Conservation (phyloP, 92 coral and sea anemone species). For the Montipora capitata region DNA sequence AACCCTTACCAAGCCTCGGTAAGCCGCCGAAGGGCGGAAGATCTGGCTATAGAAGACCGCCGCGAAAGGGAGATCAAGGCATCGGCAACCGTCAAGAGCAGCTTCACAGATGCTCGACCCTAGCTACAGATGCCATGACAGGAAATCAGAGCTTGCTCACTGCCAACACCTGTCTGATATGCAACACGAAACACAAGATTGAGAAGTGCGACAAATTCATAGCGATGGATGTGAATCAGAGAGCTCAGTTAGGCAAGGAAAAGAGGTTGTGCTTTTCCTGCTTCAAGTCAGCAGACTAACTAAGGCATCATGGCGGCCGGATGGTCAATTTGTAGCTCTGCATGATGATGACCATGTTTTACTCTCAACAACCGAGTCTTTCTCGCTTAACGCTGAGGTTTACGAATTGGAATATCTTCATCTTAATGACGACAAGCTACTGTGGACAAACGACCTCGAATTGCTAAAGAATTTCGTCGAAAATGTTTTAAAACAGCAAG, state of each 20-base stretch:
- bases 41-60: background rate
- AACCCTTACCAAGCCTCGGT: conserved; percentile 6
- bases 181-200: conserved; percentile 51
- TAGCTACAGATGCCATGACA: conserved; percentile 24
- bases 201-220: conserved; percentile 70
- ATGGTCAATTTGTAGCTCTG: no score
- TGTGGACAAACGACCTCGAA: no score
- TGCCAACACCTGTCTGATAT: conserved; percentile 35
- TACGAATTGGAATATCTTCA: no score
- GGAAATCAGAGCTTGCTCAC: conserved; percentile 5
- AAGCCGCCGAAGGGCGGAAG: conserved; percentile 8
- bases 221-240: conserved; percentile 65
- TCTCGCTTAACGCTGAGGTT: no score
- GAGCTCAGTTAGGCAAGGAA: conserved; percentile 72
- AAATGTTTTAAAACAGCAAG: no score
- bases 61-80: conserved; percentile 15
- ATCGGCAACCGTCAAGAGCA: conserved; percentile 16
- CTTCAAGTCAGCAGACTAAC: conserved; percentile 51
- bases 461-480: no score
- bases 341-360: no score
- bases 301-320: no score
- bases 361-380: no score
- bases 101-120: conserved; percentile 4
- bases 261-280: conserved; percentile 72
- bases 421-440: no score